Base-by-base conservation (phyloP, 1,140 invertebrate species). In the Muscidifurax raptorellus region DNA sequence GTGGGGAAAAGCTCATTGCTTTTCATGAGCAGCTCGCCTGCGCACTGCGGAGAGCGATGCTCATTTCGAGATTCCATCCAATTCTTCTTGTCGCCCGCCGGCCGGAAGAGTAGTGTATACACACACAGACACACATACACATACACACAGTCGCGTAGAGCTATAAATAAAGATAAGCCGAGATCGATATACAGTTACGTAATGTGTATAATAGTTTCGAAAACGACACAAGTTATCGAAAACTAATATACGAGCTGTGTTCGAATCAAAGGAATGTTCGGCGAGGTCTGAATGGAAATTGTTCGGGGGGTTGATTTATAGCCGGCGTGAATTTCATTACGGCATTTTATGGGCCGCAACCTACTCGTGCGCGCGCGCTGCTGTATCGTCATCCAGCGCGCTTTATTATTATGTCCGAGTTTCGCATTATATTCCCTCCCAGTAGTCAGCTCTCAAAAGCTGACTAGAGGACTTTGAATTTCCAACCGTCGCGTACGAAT, bases 11-110 rank as follows among this genome's bases (percentile, higher is more conserved):
- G 40, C 83, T 89, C 88, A 89, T 89, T 88, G 88, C 87, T 82
- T 89, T 89, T 89, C 89, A 89, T 89, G 89, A 89, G 86, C 78
- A 82, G 40, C 30, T 77, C 81, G 32, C 47, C 18, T 44, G 66
- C 27, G 25, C 27, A n/a, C 52, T 22, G n/a, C 52, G 6, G 18
- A 86, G 88, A 88, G 86, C 81, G 83, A 87, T 88, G 86, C 85
- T 88, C 86, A 82, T 88, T 88, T 84, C 69, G 59, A 75, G 83
- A 88, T 85, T 86, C 86, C 87, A 89, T 89, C 85, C 88, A 89
- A 89, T 89, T 88, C 87, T 87, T 86, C 82, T 87, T 69, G 32
- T 36, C 44, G 1, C 0, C 22, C 22, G 1, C 44, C 18, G 9
- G 18, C 32, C 30, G 69, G 32, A 40, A 32, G 15, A 28, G 67